Conservation (phyloP, 2,113 vertebrate genomes). For the Xenopus laevis region DNA sequence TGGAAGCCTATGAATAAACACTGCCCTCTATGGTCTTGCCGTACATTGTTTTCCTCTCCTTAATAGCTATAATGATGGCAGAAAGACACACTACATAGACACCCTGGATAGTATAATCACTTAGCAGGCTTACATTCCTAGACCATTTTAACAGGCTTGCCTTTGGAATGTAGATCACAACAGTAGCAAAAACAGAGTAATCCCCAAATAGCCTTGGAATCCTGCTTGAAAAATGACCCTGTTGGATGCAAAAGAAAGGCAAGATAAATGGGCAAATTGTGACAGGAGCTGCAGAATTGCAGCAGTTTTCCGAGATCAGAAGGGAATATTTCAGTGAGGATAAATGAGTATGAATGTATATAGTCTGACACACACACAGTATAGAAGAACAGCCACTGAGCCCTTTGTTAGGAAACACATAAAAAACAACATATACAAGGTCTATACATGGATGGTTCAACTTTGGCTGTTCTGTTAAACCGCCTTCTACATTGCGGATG, state of each 20-base stretch:
- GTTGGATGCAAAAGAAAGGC: slow-evolving; percentile 50
- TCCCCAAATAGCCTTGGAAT: slow-evolving; percentile 62
- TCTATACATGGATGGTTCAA: no score
- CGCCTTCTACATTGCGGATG: no score
- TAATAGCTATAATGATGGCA: slow-evolving; percentile 57
- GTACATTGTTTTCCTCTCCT: slow-evolving; percentile 51
- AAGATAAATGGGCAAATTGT: slow-evolving; percentile 51
- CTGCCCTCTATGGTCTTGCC: slow-evolving; percentile 65
- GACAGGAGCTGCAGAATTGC: background rate
- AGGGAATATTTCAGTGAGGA: no score
- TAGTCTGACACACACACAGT: no score
- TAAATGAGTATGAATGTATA: no score
- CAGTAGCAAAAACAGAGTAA: slow-evolving; percentile 64
- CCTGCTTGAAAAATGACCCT: slow-evolving; percentile 54
- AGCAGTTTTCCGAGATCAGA: no score
- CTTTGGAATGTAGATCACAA: slow-evolving; percentile 62
- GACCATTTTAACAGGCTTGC: slow-evolving; percentile 59
- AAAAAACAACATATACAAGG: no score
- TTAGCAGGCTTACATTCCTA: slow-evolving; percentile 59
- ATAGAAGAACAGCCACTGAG: no score
- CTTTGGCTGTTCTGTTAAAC: no score
- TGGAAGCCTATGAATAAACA: slow-evolving; percentile 67
- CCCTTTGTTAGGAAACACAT: no score
- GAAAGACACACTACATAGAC: slow-evolving; percentile 49
- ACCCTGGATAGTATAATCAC: slow-evolving; percentile 57